Conservation (phyloP, 2,113 vertebrate genomes). For the Camarhynchus parvulus region DNA sequence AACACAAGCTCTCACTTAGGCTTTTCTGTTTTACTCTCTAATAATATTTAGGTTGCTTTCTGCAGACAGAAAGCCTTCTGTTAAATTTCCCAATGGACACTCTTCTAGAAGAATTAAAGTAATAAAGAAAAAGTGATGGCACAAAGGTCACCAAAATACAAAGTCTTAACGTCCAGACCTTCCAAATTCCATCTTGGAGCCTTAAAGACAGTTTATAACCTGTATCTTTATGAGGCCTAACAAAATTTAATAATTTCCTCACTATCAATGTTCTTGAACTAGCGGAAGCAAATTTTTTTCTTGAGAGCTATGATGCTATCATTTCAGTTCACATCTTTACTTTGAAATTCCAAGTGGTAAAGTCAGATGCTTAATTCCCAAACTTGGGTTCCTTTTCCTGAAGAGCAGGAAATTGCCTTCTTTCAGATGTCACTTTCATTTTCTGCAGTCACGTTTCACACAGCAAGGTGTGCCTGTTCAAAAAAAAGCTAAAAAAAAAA, state of each 20-base stretch:
- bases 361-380: neutral
- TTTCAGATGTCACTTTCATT: constrained; percentile 9
- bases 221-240: neutral
- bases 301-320: neutral
- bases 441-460: neutral
- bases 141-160: neutral
- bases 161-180: neutral
- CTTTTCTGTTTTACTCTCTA: neutral
- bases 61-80: neutral
- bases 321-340: neutral
- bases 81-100: neutral
- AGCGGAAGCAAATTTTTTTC: neutral
- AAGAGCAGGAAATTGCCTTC: neutral
- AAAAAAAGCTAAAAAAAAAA: neutral
- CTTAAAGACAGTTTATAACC: neutral
- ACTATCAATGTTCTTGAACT: neutral
- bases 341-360: neutral
- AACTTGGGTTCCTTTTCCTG: neutral
- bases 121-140: neutral
- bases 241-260: neutral
- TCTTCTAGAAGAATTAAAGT: neutral
- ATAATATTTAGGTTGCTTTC: neutral
- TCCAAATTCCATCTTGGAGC: neutral
- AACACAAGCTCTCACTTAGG: neutral
- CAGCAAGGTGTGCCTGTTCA: neutral